These are phyloP conservation scores for Phenacoccus solenopsis DNA, from an alignment of 1,140 invertebrate species.

Conservation along the genomic window DNA sequence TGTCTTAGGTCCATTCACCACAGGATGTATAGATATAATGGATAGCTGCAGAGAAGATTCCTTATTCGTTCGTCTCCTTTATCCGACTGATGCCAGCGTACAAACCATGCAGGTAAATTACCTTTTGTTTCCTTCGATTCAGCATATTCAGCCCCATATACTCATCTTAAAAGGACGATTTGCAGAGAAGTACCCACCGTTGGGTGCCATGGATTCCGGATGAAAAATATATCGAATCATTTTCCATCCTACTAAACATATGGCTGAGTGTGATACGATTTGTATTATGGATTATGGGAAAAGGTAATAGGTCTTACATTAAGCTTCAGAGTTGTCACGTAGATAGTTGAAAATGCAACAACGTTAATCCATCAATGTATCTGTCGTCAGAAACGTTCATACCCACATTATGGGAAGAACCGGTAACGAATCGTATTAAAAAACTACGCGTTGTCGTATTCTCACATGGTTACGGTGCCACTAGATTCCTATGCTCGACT, in stretches of 20 bases:
- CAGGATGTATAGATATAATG: conserved; percentile 37
- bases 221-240: conserved; percentile 41
- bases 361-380: background rate
- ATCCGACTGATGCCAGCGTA: conserved; percentile 32
- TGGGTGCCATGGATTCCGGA: conserved; percentile 46
- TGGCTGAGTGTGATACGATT: conserved; percentile 34
- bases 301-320: background rate
- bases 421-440: conserved; percentile 27
- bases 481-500: conserved; percentile 45
- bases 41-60: conserved; percentile 33
- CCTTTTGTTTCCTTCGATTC: conserved; percentile 13
- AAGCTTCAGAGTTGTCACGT: too few relatives aligned
- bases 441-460: conserved; percentile 48
- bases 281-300: background rate
- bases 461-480: conserved; percentile 52
- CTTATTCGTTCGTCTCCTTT: conserved; percentile 35
- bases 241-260: conserved; percentile 38
- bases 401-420: conserved; percentile 42
- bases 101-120: conserved; percentile 29
- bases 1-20: conserved; percentile 34
- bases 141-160: background rate
- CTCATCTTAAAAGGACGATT: background rate
- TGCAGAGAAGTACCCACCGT: conserved; percentile 34
- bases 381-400: conserved; percentile 30
- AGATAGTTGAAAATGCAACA: background rate